Base-by-base conservation (phyloP, 1,140 invertebrate genomes). In the Ylistrum balloti region DNA sequence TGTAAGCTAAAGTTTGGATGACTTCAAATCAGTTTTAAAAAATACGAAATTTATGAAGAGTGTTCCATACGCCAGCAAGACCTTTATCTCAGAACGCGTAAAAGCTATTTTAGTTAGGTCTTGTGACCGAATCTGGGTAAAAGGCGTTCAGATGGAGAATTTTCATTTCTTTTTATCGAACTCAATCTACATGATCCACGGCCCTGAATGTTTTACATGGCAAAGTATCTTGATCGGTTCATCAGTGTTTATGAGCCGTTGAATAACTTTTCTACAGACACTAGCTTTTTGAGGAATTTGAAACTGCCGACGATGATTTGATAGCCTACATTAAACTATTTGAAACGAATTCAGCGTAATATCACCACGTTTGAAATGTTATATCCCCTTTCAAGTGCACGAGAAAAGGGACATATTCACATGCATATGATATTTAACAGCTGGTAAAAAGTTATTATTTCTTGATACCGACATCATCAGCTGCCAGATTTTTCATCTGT, bases 401-500 rank as follows among this genome's bases (percentile, higher is more conserved):
- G 56, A 74, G 28, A 5, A 74, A 17, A 11, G 56, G n/a, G 56
- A 74, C 56, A 74, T 74, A 74, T 74, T 74, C 56, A 74, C 56
- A 74, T 74, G 56, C 56, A 74, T 28, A 28, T 74, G n/a, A 74
- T 74, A 74, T 74, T 28, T 74, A 74, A 28, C 56, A 74, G 56
- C 56, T 74, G 56, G 22, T 74, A 74, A 74, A 74, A 74, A 45
- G 41, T 45, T 74, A 74, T 74, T 28, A 74, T n/a, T 74, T 74
- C 56, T 74, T 74, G 56, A n/a, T 74, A 74, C 22, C 56, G 56
- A 74, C 22, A 28, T 74, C 35, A 74, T 74, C 56, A 74, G 56
- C 56, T 74, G 56, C 56, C 56, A 28, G 56, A 74, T 7, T 74
- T 74, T 74, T 74, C n/a, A 74, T 74, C 56, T 28, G 56, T 74